A percentile compares a stretch with the other conserved stretches of the same genome.
phyloP scores from a whole-genome alignment of 2,888 invertebrate species.

The Lithodes maja region DNA sequence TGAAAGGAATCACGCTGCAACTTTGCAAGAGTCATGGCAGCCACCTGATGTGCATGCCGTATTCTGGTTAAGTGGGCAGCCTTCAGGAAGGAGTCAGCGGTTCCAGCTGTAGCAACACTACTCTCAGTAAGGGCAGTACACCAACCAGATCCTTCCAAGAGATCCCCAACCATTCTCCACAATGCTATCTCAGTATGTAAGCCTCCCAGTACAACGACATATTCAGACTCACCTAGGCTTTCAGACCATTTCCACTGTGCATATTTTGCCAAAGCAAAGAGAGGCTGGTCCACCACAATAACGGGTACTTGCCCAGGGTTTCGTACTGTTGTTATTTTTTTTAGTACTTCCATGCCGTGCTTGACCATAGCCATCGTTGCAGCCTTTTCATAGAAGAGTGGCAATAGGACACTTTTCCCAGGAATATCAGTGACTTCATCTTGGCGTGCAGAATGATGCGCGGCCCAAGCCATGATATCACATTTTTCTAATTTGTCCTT shows the following conservation, averaged over 20 bases:
- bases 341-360: background rate
- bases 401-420: background rate
- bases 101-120: slow-evolving; percentile 16
- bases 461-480: slow-evolving; percentile 22
- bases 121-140: slow-evolving; percentile 9
- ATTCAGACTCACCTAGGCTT: slow-evolving; percentile 10
- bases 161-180: slow-evolving; percentile 17
- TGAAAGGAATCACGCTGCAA: slow-evolving; percentile 12
- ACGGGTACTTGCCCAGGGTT: slow-evolving; percentile 13
- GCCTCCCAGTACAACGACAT: slow-evolving; percentile 14
- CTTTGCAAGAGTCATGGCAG: slow-evolving; percentile 4
- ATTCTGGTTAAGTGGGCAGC: slow-evolving; percentile 18
- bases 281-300: slow-evolving; percentile 7
- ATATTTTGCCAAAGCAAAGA: background rate
- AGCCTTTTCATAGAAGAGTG: too few relatives aligned
- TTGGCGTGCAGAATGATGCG: background rate
- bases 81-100: background rate
- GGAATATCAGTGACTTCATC: background rate
- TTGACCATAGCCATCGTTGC: too few relatives aligned
- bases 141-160: slow-evolving; percentile 17
- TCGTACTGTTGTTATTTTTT: slow-evolving; percentile 9
- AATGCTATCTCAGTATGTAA: slow-evolving; percentile 1
- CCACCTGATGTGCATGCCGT: slow-evolving; percentile 14
- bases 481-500: slow-evolving; percentile 16
- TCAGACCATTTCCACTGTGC: background rate